These are phyloP conservation scores for Anthoscopus minutus DNA, from an alignment of 2,113 vertebrate species.

Conservation along the genomic window DNA sequence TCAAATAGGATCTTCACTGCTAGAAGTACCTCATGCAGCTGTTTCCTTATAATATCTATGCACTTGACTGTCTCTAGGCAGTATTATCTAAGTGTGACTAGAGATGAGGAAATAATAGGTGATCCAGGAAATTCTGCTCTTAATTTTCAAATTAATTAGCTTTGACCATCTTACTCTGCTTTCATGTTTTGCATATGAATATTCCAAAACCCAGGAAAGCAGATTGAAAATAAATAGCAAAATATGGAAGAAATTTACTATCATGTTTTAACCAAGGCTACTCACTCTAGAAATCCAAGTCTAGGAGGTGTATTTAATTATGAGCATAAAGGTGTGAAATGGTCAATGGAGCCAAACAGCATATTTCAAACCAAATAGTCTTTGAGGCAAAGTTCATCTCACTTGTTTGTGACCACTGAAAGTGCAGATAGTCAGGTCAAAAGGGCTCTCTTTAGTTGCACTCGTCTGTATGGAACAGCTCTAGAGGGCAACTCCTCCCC, in stretches of 20 bases:
- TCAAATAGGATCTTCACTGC: not conserved
- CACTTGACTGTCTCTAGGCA: not conserved
- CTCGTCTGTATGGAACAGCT: not conserved
- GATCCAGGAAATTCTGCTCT: not conserved
- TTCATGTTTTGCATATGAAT: not conserved
- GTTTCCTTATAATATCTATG: not conserved
- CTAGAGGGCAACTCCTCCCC: not conserved
- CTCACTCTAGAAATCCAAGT: not conserved
- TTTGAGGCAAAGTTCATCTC: not conserved
- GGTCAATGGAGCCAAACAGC: not conserved
- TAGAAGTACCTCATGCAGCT: not conserved
- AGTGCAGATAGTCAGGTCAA: not conserved
- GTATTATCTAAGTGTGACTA: not conserved
- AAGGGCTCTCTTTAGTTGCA: not conserved
- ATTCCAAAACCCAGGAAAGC: not conserved
- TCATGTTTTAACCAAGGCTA: not conserved
- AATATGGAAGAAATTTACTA: not conserved
- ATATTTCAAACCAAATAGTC: not conserved
- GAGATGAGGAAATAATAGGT: not conserved
- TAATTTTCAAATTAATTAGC: not conserved
- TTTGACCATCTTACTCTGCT: not conserved
- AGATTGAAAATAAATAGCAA: not conserved
- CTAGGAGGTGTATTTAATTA: not conserved
- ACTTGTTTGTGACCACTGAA: not conserved
- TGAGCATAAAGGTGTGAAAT: not conserved